Base-by-base conservation (phyloP, 1,140 invertebrate genomes). In the Calosoma granatense region DNA sequence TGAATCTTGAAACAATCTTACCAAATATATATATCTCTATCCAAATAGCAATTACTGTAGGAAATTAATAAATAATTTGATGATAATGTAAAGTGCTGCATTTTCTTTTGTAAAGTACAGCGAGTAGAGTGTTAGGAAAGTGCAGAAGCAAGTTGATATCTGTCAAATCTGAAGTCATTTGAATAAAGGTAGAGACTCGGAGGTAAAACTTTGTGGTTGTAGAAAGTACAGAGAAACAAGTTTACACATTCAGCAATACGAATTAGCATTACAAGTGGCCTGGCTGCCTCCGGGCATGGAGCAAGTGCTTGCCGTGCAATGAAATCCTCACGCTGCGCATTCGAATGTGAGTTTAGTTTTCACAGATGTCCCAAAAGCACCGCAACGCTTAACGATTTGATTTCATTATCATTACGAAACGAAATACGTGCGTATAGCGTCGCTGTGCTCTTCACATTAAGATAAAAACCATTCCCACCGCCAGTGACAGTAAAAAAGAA, bases 221-320 rank as follows among this genome's bases (percentile, higher is more conserved):
- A 47, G 41, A 47, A 17, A 47, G 41, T 47, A 17, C 41, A 47
- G 41, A n/a, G n/a, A 47, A 47, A 47, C 41, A 47, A 47, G 9
- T 47, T 47, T 47, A 47, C 41, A 47, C 15, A 47, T 47, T 17
- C 41, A 47, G 41, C 15, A 47, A 9, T 17, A 17, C 17, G 41
- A 47, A 47, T 47, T 47, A 47, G 41, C 41, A 47, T 47, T 47
- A 47, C 41, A 47, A 47, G 41, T 47, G 41, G 41, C 15, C 41
- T 3, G 41, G 3, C 17, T 17, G 41, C 41, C 41, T 9, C 17
- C 15, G 41, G 41, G 9, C 41, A 17, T 47, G 17, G 15, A 12
- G 17, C 15, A 9, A 17, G 9, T 17, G 17, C 41, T 47, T 6
- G 6, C 9, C 9, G 41, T 47, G 41, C 41, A 47, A 47, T 17